Evolutionary conservation across 1,140 invertebrate species (phyloP).

Genomic region (Cecropterus lyciades): DNA sequence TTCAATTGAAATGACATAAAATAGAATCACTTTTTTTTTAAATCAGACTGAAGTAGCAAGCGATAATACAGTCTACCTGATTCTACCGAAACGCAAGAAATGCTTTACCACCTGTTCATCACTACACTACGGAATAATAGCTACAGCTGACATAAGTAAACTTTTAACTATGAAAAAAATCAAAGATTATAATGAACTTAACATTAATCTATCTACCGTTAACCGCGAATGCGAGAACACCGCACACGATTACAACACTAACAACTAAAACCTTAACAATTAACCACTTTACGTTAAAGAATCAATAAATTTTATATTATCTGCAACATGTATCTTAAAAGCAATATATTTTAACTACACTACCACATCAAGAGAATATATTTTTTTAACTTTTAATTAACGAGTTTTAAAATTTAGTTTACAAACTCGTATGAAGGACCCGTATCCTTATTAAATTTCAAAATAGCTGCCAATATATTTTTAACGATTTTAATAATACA

Average conservation of each 20-base stretch:
- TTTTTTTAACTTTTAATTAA: background rate
- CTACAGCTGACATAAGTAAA: background rate
- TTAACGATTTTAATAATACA: too few relatives aligned
- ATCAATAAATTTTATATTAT: conserved; percentile 27
- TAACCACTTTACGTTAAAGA: background rate
- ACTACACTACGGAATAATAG: too few relatives aligned
- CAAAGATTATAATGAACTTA: background rate
- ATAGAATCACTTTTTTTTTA: too few relatives aligned
- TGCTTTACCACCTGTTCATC: too few relatives aligned
- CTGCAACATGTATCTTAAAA: conserved; percentile 20
- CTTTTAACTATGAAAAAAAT: background rate
- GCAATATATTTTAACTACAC: conserved; percentile 2
- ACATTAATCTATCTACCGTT: background rate
- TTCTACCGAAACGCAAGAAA: too few relatives aligned
- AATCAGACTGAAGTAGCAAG: too few relatives aligned
- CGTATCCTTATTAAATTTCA: too few relatives aligned
- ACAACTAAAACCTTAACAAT: background rate
- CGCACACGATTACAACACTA: conserved; percentile 5
- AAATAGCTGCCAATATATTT: too few relatives aligned
- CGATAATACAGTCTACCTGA: too few relatives aligned
- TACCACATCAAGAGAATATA: background rate
- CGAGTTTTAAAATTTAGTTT: too few relatives aligned
- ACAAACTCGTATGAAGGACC: too few relatives aligned
- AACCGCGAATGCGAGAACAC: background rate
- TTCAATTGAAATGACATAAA: too few relatives aligned